These are phyloP conservation scores for Panthera leo DNA, from an alignment of 2,113 vertebrate genomes.

Conservation along the genomic window DNA sequence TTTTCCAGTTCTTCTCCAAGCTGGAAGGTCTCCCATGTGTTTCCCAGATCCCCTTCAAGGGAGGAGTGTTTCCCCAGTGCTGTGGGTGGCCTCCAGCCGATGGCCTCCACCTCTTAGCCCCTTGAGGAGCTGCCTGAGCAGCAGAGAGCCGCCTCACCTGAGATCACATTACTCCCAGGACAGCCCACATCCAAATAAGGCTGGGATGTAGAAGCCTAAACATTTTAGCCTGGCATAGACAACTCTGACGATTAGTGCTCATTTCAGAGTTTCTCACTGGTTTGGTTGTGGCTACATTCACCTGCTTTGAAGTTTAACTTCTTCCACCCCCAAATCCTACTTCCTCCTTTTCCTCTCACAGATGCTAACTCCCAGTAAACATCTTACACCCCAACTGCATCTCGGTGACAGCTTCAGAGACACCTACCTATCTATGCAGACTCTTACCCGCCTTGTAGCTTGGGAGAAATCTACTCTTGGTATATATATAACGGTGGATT, in stretches of 20 bases:
- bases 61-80: background rate
- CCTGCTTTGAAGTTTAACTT: background rate
- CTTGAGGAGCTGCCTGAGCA: background rate
- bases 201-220: background rate
- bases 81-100: background rate
- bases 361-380: background rate
- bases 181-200: background rate
- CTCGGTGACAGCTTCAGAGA: background rate
- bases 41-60: background rate
- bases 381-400: background rate
- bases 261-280: background rate
- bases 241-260: background rate
- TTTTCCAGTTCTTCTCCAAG: background rate
- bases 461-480: background rate
- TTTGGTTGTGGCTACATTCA: background rate
- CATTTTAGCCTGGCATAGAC: background rate
- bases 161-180: background rate
- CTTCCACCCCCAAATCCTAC: background rate
- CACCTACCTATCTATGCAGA: background rate
- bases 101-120: background rate
- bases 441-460: background rate
- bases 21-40: background rate
- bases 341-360: background rate
- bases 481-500: background rate
- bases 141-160: background rate